These are phyloP conservation scores for Chiroxiphia lanceolata DNA, from an alignment of 2,797 vertebrate genomes.

Conservation along the genomic window DNA sequence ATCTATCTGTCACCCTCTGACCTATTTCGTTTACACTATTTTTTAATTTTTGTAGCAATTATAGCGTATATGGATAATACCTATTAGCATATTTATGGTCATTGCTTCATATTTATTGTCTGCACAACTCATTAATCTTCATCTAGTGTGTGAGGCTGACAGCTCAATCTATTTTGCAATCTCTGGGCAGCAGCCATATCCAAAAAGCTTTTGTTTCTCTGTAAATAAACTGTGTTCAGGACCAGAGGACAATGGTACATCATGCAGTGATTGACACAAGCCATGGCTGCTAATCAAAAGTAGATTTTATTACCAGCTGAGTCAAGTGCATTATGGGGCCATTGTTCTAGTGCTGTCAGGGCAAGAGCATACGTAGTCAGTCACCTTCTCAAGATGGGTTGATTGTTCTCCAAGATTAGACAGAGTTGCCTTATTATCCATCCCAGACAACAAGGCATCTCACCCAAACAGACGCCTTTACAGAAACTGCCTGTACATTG, in stretches of 20 bases:
- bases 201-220: slow-evolving; percentile 87
- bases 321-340: slow-evolving; percentile 81
- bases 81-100: slow-evolving; percentile 99
- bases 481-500: slow-evolving; percentile 71
- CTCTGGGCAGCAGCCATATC: slow-evolving; percentile 82
- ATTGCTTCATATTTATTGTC: slow-evolving; percentile 98
- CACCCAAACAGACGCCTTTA: slow-evolving; percentile 76
- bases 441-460: slow-evolving; percentile 77
- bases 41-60: slow-evolving; percentile 88
- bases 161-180: slow-evolving; percentile 99
- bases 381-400: slow-evolving; percentile 83
- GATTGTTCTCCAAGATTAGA: slow-evolving; percentile 87
- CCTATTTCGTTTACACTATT: slow-evolving; percentile 80
- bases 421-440: slow-evolving; percentile 80
- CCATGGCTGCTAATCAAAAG: slow-evolving; percentile 90
- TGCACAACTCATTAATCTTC: slow-evolving; percentile 97
- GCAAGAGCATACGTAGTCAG: slow-evolving; percentile 80
- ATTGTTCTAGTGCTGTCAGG: slow-evolving; percentile 80
- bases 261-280: slow-evolving; percentile 90
- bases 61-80: slow-evolving; percentile 86
- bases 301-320: slow-evolving; percentile 92
- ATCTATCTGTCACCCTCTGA: slow-evolving; percentile 78
- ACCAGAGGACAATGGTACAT: slow-evolving; percentile 79
- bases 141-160: slow-evolving; percentile 94
- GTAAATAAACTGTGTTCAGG: slow-evolving; percentile 87